Conservation (phyloP, 2,113 vertebrate species). For the Dermatemys mawii region DNA sequence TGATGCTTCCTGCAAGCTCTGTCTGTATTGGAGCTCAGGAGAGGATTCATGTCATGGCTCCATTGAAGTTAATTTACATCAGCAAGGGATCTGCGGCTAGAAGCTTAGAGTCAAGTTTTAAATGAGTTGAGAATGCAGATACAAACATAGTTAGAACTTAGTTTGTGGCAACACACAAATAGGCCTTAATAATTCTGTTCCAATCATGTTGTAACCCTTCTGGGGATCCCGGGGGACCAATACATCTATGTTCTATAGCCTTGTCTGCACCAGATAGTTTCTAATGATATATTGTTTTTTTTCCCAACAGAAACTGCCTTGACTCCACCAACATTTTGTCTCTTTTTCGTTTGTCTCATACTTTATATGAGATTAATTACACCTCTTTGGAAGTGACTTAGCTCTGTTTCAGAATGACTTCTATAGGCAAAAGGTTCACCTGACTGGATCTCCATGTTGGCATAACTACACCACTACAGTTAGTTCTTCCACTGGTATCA, state of each 20-base stretch:
- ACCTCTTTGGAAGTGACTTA: background rate
- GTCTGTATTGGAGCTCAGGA: rapidly evolving
- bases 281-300: background rate
- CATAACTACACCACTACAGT: background rate
- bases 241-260: background rate
- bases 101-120: background rate
- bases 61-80: background rate
- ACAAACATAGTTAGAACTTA: rapidly evolving
- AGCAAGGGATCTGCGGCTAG: rapidly evolving
- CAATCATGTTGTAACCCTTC: background rate
- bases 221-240: background rate
- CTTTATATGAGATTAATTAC: background rate
- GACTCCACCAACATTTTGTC: background rate
- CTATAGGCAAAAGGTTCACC: no score
- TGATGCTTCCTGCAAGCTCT: background rate
- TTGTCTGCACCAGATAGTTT: background rate
- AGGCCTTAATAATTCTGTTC: rapidly evolving
- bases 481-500: background rate
- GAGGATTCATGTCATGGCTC: background rate
- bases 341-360: background rate
- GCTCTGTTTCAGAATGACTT: rapidly evolving
- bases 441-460: background rate
- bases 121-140: background rate
- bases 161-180: rapidly evolving
- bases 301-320: background rate